Conservation (phyloP, 2,888 invertebrate genomes). For the Noctuana brunneofusca region DNA sequence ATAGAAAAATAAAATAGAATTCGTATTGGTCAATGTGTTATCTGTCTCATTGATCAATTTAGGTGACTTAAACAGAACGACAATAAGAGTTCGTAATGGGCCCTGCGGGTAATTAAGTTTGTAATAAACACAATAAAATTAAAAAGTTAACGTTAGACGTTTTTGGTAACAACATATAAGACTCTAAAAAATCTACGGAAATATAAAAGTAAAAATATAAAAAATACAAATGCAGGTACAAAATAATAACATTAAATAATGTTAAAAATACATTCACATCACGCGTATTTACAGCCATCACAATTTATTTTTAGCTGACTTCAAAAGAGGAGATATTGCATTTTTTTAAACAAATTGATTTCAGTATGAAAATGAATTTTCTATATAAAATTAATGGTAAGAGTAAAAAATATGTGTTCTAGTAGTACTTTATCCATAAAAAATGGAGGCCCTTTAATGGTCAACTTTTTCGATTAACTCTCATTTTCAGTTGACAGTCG, state of each 20-base stretch:
- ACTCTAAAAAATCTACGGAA: constrained; percentile 3
- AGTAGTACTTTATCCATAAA: not conserved
- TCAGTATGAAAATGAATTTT: not conserved
- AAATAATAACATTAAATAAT: not conserved
- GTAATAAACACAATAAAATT: constrained; percentile 22
- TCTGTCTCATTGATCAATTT: no score
- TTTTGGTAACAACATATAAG: constrained; percentile 28
- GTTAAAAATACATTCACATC: constrained; percentile 35
- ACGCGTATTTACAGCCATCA: not conserved
- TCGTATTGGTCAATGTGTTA: no score
- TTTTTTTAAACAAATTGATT: not conserved
- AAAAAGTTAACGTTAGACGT: constrained; percentile 35
- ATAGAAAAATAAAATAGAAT: no score
- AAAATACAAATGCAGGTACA: constrained; percentile 14
- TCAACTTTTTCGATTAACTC: constrained; percentile 66
- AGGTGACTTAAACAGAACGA: no score
- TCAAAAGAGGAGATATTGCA: no score
- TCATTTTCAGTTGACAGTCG: constrained; percentile 67
- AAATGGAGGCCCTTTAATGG: constrained; percentile 42
- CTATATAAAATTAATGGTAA: not conserved
- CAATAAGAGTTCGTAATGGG: no score
- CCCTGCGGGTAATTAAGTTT: constrained; percentile 1
- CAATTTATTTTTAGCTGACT: no score
- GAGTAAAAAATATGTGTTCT: not conserved
- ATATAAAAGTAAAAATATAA: constrained; percentile 11